These are phyloP conservation scores for Neuroscelio doddi DNA, from an alignment of 2,888 invertebrate species.

Conservation along the genomic window DNA sequence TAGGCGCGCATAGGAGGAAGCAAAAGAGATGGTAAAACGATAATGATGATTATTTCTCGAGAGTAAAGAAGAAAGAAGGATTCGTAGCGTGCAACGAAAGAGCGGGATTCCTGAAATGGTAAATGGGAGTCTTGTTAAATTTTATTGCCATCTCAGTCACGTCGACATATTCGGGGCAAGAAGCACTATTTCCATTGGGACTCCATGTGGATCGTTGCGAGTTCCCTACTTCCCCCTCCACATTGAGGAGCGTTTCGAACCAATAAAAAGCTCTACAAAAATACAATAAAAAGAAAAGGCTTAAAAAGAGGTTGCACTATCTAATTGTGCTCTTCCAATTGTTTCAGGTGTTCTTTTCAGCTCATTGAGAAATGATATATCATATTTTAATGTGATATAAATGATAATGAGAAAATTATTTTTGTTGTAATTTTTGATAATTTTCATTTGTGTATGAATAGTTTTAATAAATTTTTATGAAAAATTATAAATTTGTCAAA, in stretches of 20 bases:
- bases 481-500: no score
- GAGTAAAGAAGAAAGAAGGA: constrained; percentile 35
- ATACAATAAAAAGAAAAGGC: constrained; percentile 40
- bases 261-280: constrained; percentile 40
- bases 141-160: constrained; percentile 59
- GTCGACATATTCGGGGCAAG: constrained; percentile 54
- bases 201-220: constrained; percentile 26
- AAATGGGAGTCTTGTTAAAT: constrained; percentile 66
- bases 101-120: constrained; percentile 62
- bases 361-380: no score
- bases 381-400: no score
- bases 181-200: constrained; percentile 58
- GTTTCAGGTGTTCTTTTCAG: background rate
- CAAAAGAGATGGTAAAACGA: constrained; percentile 36
- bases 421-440: no score
- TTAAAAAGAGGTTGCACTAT: constrained; percentile 20
- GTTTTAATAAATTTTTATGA: no score
- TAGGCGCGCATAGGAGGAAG: constrained; percentile 21
- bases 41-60: constrained; percentile 51
- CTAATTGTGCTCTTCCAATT: constrained; percentile 1
- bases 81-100: constrained; percentile 32
- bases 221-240: constrained; percentile 28
- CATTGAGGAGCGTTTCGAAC: constrained; percentile 35
- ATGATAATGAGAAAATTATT: no score
- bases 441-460: no score